Evolutionary conservation across 1,140 invertebrate genomes (phyloP).

Genomic region (Pseudomyrmex concolor): DNA sequence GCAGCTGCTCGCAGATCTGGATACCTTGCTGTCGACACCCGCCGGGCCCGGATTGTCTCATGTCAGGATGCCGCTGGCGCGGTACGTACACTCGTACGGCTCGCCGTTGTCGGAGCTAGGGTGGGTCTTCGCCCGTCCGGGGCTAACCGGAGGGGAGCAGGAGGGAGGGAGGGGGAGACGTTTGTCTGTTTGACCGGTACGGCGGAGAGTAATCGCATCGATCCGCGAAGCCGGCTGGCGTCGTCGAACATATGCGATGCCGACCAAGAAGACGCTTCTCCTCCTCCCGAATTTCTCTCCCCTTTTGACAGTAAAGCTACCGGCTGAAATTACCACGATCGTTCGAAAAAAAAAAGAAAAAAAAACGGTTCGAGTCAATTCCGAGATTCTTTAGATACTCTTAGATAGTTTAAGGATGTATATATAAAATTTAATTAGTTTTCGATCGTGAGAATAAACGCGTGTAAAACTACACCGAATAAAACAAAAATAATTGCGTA

Average conservation of each 20-base stretch:
- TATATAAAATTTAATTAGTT: too few relatives aligned
- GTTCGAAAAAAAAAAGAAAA: background rate
- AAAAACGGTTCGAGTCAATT: too few relatives aligned
- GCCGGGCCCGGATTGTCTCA: constrained; percentile 86
- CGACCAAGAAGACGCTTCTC: constrained; percentile 22
- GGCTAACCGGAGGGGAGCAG: constrained; percentile 6
- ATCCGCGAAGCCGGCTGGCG: constrained; percentile 31
- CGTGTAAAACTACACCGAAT: too few relatives aligned
- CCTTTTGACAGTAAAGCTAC: background rate
- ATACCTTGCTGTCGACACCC: constrained; percentile 85
- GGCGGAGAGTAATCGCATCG: constrained; percentile 41
- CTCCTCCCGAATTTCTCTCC: constrained; percentile 10
- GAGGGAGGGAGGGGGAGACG: background rate
- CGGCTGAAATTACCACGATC: background rate
- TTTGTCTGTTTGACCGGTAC: constrained; percentile 22
- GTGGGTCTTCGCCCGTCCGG: constrained; percentile 65
- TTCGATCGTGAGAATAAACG: background rate
- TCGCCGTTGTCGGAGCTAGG: constrained; percentile 56
- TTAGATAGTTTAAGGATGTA: too few relatives aligned
- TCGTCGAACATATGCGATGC: constrained; percentile 14
- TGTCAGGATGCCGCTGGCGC: constrained; percentile 88
- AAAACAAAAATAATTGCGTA: background rate
- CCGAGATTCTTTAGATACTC: too few relatives aligned
- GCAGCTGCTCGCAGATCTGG: constrained; percentile 85
- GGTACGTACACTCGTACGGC: constrained; percentile 82